These are phyloP conservation scores for Gonocerus acuteangulatus DNA, from an alignment of 2,888 invertebrate species.

Conservation along the genomic window DNA sequence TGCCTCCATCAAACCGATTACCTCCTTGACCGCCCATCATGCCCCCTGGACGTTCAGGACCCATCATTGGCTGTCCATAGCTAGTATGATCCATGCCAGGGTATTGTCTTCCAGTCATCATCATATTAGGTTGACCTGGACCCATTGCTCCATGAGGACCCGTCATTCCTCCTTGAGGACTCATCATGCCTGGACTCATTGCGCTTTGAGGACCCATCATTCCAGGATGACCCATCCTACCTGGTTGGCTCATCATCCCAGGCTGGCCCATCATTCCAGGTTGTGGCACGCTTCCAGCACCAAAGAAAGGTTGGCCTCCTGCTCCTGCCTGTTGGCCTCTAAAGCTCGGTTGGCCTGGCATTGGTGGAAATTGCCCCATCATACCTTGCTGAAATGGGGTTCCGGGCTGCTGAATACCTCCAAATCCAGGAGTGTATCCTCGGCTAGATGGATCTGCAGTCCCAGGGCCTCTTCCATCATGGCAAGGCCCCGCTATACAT, in stretches of 20 bases:
- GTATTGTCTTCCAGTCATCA: background rate
- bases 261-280: background rate
- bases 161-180: conserved; percentile 12
- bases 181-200: conserved; percentile 10
- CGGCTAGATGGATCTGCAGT: too few species aligned
- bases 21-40: background rate
- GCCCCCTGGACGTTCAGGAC: background rate
- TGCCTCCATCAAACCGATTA: too few species aligned
- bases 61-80: conserved; percentile 6
- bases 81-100: background rate
- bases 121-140: conserved; percentile 1
- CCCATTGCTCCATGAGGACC: background rate
- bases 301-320: too few species aligned
- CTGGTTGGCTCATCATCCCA: background rate
- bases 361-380: too few species aligned
- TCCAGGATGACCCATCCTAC: background rate
- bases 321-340: too few species aligned
- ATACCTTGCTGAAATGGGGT: too few species aligned
- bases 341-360: too few species aligned
- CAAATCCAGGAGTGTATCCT: too few species aligned
- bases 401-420: too few species aligned
- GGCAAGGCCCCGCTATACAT: too few species aligned
- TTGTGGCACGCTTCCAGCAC: background rate
- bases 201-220: conserved; percentile 7
- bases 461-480: too few species aligned